phyloP scores from a whole-genome alignment of 1,140 invertebrate genomes.

The Wasmannia auropunctata region DNA sequence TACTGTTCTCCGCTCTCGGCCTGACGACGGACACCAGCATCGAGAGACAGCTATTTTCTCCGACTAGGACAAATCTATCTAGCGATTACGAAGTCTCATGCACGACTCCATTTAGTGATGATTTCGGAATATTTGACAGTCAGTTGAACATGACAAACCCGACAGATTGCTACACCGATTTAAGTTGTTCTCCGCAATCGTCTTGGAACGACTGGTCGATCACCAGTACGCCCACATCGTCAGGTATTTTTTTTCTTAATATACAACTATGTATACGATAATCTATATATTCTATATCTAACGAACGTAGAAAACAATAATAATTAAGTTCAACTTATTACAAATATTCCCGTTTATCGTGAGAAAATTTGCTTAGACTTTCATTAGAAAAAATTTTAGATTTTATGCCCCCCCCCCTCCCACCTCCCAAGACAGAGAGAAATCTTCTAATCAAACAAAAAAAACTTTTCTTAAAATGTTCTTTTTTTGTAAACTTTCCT shows the following conservation, averaged over 20 bases:
- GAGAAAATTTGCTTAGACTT: not conserved
- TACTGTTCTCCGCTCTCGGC: constrained; percentile 81
- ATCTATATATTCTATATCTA: too few relatives aligned
- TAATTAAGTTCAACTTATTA: not conserved
- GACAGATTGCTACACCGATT: constrained; percentile 79
- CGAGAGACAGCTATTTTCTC: constrained; percentile 71
- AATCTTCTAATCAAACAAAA: not conserved
- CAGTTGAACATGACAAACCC: constrained; percentile 45
- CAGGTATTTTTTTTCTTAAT: constrained; percentile 58
- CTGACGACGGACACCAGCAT: constrained; percentile 74
- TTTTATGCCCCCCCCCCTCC: not conserved
- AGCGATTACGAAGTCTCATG: constrained; percentile 78
- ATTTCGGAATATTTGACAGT: constrained; percentile 74
- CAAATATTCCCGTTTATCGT: not conserved
- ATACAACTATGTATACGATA: not conserved
- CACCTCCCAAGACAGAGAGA: too few relatives aligned
- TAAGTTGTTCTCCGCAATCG: constrained; percentile 78
- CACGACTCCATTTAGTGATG: constrained; percentile 74
- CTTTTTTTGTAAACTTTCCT: too few relatives aligned
- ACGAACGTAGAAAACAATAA: not conserved
- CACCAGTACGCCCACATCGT: constrained; percentile 63
- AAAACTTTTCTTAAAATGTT: not conserved
- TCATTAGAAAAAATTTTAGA: not conserved
- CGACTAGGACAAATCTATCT: constrained; percentile 55
- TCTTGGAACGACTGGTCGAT: constrained; percentile 81